Evolutionary conservation across 2,888 invertebrate species (phyloP).

Genomic region (Amphiduros pacificus): DNA sequence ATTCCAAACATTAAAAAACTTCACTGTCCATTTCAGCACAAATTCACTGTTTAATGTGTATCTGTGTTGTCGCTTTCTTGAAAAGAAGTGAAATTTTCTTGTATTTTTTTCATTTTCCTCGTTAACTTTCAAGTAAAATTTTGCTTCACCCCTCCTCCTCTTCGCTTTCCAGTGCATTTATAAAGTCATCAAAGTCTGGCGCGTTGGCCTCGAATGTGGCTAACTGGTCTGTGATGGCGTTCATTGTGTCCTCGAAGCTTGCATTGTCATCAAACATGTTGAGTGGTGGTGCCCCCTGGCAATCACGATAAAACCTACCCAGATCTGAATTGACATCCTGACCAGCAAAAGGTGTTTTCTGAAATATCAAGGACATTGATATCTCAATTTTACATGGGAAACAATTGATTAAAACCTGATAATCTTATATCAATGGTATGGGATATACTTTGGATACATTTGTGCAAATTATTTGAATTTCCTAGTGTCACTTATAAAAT

Average conservation of each 20-base stretch:
- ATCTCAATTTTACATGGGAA: too few relatives aligned
- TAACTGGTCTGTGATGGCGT: constrained; percentile 72
- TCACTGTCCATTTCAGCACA: too few relatives aligned
- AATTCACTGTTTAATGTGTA: too few relatives aligned
- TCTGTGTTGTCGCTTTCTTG: too few relatives aligned
- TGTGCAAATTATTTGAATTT: too few relatives aligned
- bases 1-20: too few relatives aligned
- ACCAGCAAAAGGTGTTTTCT: constrained; percentile 82
- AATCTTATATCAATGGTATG: too few relatives aligned
- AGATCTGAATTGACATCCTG: constrained; percentile 71
- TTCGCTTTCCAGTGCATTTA: constrained; percentile 45
- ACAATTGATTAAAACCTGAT: too few relatives aligned
- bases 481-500: too few relatives aligned
- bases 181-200: constrained; percentile 76
- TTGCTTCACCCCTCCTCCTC: too few relatives aligned
- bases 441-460: too few relatives aligned
- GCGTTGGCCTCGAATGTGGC: constrained; percentile 76
- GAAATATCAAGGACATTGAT: constrained; percentile 51
- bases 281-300: constrained; percentile 72
- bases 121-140: too few relatives aligned
- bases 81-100: neutral
- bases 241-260: constrained; percentile 59
- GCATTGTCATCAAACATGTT: constrained; percentile 60
- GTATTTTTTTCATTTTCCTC: neutral
- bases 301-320: constrained; percentile 78